Percentiles rank a stretch among this genome's conserved stretches.
Evolutionary conservation across 64 coral and sea anemone genomes (phyloP).

Genomic region (Astreopora myriophthalma): DNA sequence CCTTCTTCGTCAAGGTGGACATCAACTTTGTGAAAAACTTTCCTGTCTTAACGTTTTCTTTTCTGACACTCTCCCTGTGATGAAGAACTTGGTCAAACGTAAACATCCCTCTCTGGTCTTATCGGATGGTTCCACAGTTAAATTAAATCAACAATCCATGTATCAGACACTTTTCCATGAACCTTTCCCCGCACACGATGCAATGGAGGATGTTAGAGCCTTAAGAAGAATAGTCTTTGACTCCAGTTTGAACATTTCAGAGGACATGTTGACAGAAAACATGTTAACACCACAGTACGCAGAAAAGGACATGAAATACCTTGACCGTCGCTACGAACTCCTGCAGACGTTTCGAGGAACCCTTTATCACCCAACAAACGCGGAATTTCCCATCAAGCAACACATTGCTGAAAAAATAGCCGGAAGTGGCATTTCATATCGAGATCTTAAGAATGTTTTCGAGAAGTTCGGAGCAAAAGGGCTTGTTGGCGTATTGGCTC

Average conservation of each 20-base stretch:
- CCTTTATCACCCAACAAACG: slow-evolving; percentile 2
- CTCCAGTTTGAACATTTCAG: neutral
- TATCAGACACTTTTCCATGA: neutral
- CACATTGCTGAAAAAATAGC: slow-evolving; percentile 15
- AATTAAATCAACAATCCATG: slow-evolving; percentile 1
- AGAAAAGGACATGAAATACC: slow-evolving; percentile 26
- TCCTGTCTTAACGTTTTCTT: neutral
- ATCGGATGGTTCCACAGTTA: neutral
- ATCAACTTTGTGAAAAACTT: slow-evolving; percentile 10
- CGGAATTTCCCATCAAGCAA: neutral
- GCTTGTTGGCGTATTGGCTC: slow-evolving; percentile 24
- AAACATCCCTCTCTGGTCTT: slow-evolving; percentile 10
- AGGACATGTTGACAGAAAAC: neutral
- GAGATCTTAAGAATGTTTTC: neutral
- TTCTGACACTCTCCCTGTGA: slow-evolving; percentile 35
- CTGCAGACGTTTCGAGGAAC: slow-evolving; percentile 39
- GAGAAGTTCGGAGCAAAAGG: slow-evolving; percentile 10
- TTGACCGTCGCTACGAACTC: slow-evolving; percentile 45
- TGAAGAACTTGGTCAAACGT: slow-evolving; percentile 12
- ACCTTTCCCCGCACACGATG: neutral
- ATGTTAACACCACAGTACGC: neutral
- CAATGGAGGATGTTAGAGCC: neutral
- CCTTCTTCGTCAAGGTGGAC: neutral
- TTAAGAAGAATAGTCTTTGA: neutral
- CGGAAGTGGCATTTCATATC: slow-evolving; percentile 46